phyloP scores from a whole-genome alignment of 23 tunicate genomes.

The Trididemnum nubilum region DNA sequence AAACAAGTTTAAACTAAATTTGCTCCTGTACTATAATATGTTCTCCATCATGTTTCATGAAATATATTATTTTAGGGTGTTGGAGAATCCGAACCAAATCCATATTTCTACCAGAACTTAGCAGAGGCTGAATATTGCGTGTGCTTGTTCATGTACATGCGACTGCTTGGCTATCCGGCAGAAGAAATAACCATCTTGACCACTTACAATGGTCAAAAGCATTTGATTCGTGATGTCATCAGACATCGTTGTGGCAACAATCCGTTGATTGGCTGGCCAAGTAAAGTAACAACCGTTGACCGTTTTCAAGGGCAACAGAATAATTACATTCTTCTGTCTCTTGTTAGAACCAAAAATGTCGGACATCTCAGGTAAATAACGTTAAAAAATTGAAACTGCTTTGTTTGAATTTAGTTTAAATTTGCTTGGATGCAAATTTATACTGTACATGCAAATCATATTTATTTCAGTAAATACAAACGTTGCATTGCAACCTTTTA shows the following conservation, averaged over 20 bases:
- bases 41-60: too few species aligned
- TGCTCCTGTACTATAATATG: neutral
- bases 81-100: conserved; percentile 98
- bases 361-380: conserved; percentile 78
- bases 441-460: too few species aligned
- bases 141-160: conserved; percentile 96
- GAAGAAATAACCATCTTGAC: conserved; percentile 93
- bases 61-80: conserved; percentile 69
- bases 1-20: neutral
- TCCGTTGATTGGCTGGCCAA: conserved; percentile 95
- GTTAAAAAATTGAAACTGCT: neutral
- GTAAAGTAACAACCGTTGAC: conserved; percentile 98
- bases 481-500: too few species aligned
- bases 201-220: conserved; percentile 99
- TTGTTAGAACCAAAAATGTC: conserved; percentile 91
- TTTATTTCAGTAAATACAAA: too few species aligned
- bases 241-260: conserved; percentile 82
- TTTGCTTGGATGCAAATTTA: too few species aligned
- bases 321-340: conserved; percentile 95
- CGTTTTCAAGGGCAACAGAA: conserved; percentile 99
- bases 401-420: too few species aligned
- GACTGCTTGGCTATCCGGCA: conserved; percentile 89
- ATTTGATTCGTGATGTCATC: conserved; percentile 92
- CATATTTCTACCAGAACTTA: conserved; percentile 98
- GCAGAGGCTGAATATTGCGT: conserved; percentile 98